A percentile compares a stretch with the other conserved stretches of the same genome.
These are phyloP conservation scores for Ploceus nigricollis DNA, from an alignment of 2,113 vertebrate species.

Conservation along the genomic window DNA sequence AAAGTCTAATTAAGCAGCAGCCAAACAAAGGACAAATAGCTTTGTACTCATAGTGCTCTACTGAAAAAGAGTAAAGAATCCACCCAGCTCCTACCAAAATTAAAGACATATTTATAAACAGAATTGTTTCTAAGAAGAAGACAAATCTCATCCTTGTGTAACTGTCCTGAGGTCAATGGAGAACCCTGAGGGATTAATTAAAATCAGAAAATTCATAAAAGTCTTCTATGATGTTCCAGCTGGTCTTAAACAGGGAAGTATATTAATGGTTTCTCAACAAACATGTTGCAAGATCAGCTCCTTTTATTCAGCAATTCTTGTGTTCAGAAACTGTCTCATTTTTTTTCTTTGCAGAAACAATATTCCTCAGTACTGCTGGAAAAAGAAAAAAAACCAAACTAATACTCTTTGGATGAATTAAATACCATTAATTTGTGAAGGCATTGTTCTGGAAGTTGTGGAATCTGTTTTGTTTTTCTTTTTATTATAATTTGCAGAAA, in stretches of 20 bases:
- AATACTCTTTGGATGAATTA: neutral
- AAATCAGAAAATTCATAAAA: conserved; percentile 43
- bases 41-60: neutral
- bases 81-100: conserved; percentile 36
- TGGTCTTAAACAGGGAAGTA: conserved; percentile 36
- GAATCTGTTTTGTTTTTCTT: neutral
- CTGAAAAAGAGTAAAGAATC: neutral
- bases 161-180: conserved; percentile 41
- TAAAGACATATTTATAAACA: conserved; percentile 51
- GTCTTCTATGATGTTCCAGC: conserved; percentile 23
- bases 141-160: conserved; percentile 50
- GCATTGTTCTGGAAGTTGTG: neutral
- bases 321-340: neutral
- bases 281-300: conserved; percentile 34
- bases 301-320: conserved; percentile 34
- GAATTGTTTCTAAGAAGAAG: conserved; percentile 49
- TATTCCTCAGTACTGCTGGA: neutral
- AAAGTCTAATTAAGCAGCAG: neutral
- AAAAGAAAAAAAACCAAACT: neutral
- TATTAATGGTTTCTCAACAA: conserved; percentile 42
- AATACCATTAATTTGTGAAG: neutral
- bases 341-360: neutral
- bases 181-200: conserved; percentile 49
- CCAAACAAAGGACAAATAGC: neutral
- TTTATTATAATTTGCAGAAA: neutral